phyloP scores from a whole-genome alignment of 1,140 invertebrate genomes.

The Mizuhopecten yessoensis region DNA sequence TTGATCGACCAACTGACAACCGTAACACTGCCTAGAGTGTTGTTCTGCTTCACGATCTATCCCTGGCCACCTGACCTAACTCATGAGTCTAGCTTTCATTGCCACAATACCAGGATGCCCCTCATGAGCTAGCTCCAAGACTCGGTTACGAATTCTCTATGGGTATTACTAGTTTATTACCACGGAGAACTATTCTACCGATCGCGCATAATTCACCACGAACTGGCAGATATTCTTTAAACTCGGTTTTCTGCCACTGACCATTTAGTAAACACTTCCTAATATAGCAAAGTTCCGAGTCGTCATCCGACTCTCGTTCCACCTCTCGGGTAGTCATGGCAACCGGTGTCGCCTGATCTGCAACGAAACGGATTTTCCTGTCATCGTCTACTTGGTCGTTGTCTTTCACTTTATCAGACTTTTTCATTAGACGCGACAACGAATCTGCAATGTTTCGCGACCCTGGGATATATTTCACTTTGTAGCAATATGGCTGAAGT shows the following conservation, averaged over 20 bases:
- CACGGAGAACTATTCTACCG: too few relatives aligned
- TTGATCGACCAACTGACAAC: neutral
- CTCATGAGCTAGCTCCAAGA: constrained; percentile 61
- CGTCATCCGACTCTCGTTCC: neutral
- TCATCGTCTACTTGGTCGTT: too few relatives aligned
- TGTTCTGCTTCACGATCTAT: constrained; percentile 55
- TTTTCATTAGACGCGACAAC: neutral
- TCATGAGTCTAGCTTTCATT: constrained; percentile 62
- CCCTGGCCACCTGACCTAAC: constrained; percentile 65
- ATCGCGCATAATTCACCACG: too few relatives aligned
- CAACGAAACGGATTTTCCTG: too few relatives aligned
- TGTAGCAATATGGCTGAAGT: constrained; percentile 63
- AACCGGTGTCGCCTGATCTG: neutral
- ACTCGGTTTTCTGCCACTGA: neutral
- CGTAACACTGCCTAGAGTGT: constrained; percentile 36
- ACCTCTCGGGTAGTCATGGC: neutral
- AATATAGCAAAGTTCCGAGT: neutral
- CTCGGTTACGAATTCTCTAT: neutral
- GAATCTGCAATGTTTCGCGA: neutral
- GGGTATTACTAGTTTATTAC: neutral
- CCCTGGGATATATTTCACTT: constrained; percentile 58
- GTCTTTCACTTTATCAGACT: neutral
- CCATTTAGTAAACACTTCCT: neutral
- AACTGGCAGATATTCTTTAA: too few relatives aligned
- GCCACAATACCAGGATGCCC: constrained; percentile 61